A percentile compares a stretch with the other conserved stretches of the same genome.
Conservation (phyloP, 2,888 invertebrate genomes). For the Neuroscelio doddi region DNA sequence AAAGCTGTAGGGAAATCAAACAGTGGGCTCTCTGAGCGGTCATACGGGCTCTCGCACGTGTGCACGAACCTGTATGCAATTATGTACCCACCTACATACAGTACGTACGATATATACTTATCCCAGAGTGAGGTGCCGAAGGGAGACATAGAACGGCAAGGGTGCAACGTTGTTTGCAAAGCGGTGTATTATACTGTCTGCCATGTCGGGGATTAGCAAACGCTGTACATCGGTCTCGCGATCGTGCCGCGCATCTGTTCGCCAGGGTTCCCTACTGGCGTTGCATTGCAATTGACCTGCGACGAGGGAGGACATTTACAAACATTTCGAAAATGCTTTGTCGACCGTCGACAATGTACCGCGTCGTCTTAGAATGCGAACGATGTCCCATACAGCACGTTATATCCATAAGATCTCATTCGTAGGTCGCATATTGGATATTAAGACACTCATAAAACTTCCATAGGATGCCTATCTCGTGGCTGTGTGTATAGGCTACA, state of each 20-base stretch:
- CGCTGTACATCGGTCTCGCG: slow-evolving; percentile 68
- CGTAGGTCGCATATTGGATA: slow-evolving; percentile 33
- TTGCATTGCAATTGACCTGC: slow-evolving; percentile 53
- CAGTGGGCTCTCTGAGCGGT: slow-evolving; percentile 30
- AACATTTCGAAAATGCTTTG: slow-evolving; percentile 60
- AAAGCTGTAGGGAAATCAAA: slow-evolving; percentile 42
- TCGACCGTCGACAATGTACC: slow-evolving; percentile 44
- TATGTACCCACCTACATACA: slow-evolving; percentile 52
- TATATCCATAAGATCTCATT: slow-evolving; percentile 27
- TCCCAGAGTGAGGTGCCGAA: slow-evolving; percentile 44
- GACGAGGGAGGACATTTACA: slow-evolving; percentile 58
- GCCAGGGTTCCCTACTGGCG: slow-evolving; percentile 52
- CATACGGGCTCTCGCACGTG: slow-evolving; percentile 49
- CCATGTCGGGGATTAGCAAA: slow-evolving; percentile 70
- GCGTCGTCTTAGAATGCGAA: slow-evolving; percentile 41
- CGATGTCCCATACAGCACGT: slow-evolving; percentile 11
- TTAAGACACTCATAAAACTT: slow-evolving; percentile 37
- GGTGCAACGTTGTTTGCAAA: slow-evolving; percentile 64
- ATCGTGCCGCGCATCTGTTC: slow-evolving; percentile 70
- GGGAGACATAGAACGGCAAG: slow-evolving; percentile 43
- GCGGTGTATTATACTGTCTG: slow-evolving; percentile 70
- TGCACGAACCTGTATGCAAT: slow-evolving; percentile 48
- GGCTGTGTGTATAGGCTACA: not conserved
- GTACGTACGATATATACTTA: slow-evolving; percentile 45
- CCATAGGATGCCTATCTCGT: slow-evolving; percentile 15